Evolutionary conservation across 2,113 vertebrate genomes (phyloP), one percentile per base, ranked within the genome.

Genomic region (Erinaceus europaeus): DNA sequence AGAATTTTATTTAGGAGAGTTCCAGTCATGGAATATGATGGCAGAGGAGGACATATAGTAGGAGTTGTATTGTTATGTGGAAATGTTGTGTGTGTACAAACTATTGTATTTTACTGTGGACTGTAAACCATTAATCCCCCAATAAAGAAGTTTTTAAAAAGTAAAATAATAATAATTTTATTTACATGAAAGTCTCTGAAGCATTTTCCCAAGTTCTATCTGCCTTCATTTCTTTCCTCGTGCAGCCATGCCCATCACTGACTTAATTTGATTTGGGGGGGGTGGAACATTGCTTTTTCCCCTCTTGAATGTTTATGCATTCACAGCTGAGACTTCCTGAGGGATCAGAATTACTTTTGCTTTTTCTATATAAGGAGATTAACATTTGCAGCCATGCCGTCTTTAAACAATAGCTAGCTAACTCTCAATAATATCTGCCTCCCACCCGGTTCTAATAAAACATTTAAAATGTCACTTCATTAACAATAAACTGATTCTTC

Each of bases 261-360:
- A 89, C 11, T 83, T 68, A 67, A 73, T 77, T n/a, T 83, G 10
- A 91, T 86, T 73, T 91, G 50, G 55, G n/a, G 73, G 6, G 61
- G 13, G 73, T n/a, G 72, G 67, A 76, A 18, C 25, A 9, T 10
- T 38, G 32, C 27, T 65, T 73, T 64, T 18, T 83, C 52, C 82
- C 44, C 86, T 91, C 38, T 25, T 68, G 27, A 86, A 62, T 62
- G 17, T 50, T 74, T 68, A 78, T 9, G 15, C 32, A 68, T 67
- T 91, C 59, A 68, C 9, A 38, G 69, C 64, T 61, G 65, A 76
- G 9, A 38, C 8, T 86, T 83, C 59, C 52, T 89, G 29, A 61
- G 9, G 29, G 86, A 74, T 44, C 67, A 78, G 32, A 86, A 86
- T 62, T 53, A 78, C 9, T 50, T 50, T 10, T 89, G 23, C 14